phyloP scores from a whole-genome alignment of 2,888 invertebrate species.

The Pristionchus maxplancki region DNA sequence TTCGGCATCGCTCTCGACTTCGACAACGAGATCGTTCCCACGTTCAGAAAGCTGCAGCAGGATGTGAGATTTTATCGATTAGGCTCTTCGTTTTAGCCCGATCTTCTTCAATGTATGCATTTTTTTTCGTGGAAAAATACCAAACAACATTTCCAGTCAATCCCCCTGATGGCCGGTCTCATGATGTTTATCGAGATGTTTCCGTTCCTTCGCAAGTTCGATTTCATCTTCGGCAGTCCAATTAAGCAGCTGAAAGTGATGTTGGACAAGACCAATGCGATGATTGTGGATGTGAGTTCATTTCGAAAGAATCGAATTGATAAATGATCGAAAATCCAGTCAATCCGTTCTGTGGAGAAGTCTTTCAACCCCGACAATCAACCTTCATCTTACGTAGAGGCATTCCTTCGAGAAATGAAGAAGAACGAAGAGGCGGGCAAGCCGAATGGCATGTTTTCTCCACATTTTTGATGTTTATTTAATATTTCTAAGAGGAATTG shows the following conservation, averaged over 20 bases:
- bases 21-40: not conserved
- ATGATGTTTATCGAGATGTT: conserved; percentile 35
- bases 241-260: not conserved
- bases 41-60: not conserved
- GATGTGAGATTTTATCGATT: too few species aligned
- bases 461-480: too few species aligned
- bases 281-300: not conserved
- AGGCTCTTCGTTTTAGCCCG: too few species aligned
- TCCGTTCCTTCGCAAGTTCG: not conserved
- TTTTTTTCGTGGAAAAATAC: not conserved
- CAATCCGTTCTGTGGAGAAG: not conserved
- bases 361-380: not conserved
- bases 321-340: too few species aligned
- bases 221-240: not conserved
- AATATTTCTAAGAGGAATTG: not conserved
- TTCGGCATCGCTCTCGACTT: not conserved
- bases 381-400: conserved; percentile 26
- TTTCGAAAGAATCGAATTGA: too few species aligned
- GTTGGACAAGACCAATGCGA: not conserved
- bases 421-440: not conserved
- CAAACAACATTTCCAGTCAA: not conserved
- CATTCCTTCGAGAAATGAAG: conserved; percentile 29
- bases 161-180: conserved; percentile 13
- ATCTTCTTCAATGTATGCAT: too few species aligned
- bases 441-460: too few species aligned